Percentiles rank a stretch among this genome's conserved stretches.
These are phyloP conservation scores for Drosophila serrata DNA, from an alignment of 1,140 invertebrate species.

Conservation along the genomic window DNA sequence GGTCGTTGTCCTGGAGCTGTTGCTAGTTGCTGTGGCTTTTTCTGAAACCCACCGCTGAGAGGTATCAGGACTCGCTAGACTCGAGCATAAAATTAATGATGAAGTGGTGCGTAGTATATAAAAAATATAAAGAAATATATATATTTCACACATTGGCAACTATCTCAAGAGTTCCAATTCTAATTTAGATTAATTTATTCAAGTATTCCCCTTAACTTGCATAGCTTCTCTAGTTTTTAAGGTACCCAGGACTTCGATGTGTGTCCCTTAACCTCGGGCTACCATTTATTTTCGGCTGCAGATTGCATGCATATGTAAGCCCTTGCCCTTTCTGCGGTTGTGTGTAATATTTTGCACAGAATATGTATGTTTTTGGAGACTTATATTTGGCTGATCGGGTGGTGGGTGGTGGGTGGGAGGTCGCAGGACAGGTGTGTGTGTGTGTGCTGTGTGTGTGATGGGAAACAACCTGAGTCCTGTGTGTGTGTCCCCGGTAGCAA, in stretches of 20 bases:
- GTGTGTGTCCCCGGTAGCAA: conserved; percentile 34
- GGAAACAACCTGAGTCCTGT: not conserved
- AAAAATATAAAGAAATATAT: not conserved
- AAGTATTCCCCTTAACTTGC: not conserved
- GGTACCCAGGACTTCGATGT: conserved; percentile 1
- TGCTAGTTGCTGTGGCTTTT: conserved; percentile 37
- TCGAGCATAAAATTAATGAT: too few species aligned
- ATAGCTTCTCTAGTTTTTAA: not conserved
- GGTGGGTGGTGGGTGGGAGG: conserved; percentile 7
- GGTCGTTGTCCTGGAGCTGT: conserved; percentile 41
- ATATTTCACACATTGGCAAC: not conserved
- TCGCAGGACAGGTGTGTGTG: conserved; percentile 11
- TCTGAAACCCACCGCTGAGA: conserved; percentile 5
- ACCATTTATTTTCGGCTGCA: conserved; percentile 33
- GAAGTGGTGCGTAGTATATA: too few species aligned
- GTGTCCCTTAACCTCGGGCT: not conserved
- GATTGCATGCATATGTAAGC: conserved; percentile 37
- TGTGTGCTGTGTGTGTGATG: not conserved
- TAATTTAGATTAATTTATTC: not conserved
- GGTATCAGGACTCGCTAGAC: conserved; percentile 4
- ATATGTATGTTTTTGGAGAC: conserved; percentile 73
- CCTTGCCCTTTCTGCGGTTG: conserved; percentile 17
- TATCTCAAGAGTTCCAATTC: not conserved
- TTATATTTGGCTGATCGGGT: conserved; percentile 39
- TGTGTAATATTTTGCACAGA: conserved; percentile 69